These are phyloP conservation scores for Crossaster papposus DNA, from an alignment of 53 echinoderm and acorn worm species.

Conservation along the genomic window DNA sequence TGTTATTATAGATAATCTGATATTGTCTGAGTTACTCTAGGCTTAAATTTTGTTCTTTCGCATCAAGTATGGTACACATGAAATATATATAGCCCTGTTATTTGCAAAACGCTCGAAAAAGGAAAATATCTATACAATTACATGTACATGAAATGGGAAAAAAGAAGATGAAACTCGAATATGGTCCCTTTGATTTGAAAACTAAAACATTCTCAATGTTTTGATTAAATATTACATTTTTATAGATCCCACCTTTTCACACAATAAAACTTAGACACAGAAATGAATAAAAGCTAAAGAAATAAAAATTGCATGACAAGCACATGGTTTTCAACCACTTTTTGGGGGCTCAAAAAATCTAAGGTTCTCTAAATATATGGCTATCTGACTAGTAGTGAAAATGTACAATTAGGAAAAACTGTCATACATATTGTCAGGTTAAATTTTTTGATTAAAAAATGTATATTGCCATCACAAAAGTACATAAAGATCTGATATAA, in stretches of 20 bases:
- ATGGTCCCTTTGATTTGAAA: slow-evolving; percentile 26
- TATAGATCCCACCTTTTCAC: slow-evolving; percentile 2
- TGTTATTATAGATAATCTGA: slow-evolving; percentile 21
- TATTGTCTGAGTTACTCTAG: slow-evolving; percentile 19
- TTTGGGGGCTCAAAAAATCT: slow-evolving; percentile 1
- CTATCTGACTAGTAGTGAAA: slow-evolving; percentile 43
- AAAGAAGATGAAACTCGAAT: not conserved
- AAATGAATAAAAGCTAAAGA: not conserved
- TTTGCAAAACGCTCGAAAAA: slow-evolving; percentile 20
- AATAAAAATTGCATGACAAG: slow-evolving; percentile 48
- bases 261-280: slow-evolving; percentile 14
- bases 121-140: slow-evolving; percentile 9
- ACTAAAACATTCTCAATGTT: slow-evolving; percentile 37
- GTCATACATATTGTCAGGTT: slow-evolving; percentile 27
- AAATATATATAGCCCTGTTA: slow-evolving; percentile 35
- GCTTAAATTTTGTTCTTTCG: not conserved
- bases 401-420: slow-evolving; percentile 42
- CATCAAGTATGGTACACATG: slow-evolving; percentile 46
- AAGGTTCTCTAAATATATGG: slow-evolving; percentile 31
- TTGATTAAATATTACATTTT: not conserved
- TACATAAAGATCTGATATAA: slow-evolving; percentile 58
- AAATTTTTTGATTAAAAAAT: slow-evolving; percentile 59
- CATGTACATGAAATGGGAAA: too few species aligned
- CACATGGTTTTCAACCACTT: slow-evolving; percentile 50
- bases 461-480: slow-evolving; percentile 65